A percentile compares a stretch with the other conserved stretches of the same genome.
phyloP scores from a whole-genome alignment of 2,113 vertebrate species.

The Emydura subglobosa region DNA sequence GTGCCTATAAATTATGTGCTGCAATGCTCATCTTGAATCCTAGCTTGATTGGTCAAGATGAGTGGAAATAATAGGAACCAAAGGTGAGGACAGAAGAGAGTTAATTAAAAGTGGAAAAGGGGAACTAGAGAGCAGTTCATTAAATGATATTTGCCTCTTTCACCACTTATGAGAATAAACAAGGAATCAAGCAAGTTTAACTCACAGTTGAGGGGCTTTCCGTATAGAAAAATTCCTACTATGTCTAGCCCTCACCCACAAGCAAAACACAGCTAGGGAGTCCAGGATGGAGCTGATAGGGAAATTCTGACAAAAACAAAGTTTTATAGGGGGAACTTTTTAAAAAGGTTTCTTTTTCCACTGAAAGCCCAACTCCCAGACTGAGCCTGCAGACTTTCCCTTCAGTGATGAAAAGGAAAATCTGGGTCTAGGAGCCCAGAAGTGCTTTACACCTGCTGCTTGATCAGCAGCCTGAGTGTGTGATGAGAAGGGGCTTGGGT shows the following conservation, averaged over 20 bases:
- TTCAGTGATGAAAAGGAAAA: background rate
- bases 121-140: background rate
- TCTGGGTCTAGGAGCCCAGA: background rate
- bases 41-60: background rate
- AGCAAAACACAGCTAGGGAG: accelerated
- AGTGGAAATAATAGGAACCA: background rate
- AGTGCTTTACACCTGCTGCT: too few relatives aligned
- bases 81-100: background rate
- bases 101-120: background rate
- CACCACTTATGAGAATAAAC: background rate
- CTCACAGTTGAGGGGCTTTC: accelerated
- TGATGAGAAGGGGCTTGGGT: too few relatives aligned
- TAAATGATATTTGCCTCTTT: background rate
- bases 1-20: background rate
- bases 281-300: accelerated
- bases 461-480: too few relatives aligned
- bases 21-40: background rate
- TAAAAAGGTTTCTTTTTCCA: too few relatives aligned
- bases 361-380: background rate
- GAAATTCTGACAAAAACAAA: accelerated
- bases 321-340: background rate
- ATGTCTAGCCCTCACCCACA: background rate
- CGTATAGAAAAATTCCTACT: accelerated
- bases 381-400: background rate
- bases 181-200: accelerated